phyloP scores from a whole-genome alignment of 2,797 vertebrate species.

The Molothrus ater region DNA sequence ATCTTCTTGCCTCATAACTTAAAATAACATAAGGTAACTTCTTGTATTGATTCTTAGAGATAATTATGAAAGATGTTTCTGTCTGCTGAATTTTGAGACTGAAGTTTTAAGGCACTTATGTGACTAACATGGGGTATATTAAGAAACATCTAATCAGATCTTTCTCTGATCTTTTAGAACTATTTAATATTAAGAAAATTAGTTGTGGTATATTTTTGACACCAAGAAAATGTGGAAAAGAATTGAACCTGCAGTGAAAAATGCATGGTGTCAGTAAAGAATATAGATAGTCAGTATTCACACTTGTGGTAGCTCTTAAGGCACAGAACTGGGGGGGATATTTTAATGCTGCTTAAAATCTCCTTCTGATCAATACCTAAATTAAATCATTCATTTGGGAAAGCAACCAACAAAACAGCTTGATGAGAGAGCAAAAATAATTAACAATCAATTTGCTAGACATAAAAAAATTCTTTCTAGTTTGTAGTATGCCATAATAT shows the following conservation, averaged over 20 bases:
- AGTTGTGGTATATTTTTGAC: neutral
- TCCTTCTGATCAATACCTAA: neutral
- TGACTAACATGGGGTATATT: neutral
- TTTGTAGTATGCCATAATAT: neutral
- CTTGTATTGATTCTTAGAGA: neutral
- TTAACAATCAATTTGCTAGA: neutral
- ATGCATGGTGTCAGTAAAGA: neutral
- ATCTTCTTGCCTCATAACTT: neutral
- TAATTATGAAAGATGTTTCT: neutral
- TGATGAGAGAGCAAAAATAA: neutral
- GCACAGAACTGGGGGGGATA: neutral
- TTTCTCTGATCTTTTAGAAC: neutral
- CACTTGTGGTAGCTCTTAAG: neutral
- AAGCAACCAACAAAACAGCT: neutral
- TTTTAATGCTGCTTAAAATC: neutral
- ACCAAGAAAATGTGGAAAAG: neutral
- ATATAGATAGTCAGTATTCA: neutral
- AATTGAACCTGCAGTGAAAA: neutral
- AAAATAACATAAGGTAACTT: neutral
- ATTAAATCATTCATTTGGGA: neutral
- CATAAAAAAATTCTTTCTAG: neutral
- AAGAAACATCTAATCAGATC: neutral
- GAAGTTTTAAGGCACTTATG: neutral
- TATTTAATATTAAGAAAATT: neutral
- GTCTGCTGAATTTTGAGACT: neutral